These are phyloP conservation scores for Micromesistius poutassou DNA, from an alignment of 2,797 vertebrate genomes.

Conservation along the genomic window DNA sequence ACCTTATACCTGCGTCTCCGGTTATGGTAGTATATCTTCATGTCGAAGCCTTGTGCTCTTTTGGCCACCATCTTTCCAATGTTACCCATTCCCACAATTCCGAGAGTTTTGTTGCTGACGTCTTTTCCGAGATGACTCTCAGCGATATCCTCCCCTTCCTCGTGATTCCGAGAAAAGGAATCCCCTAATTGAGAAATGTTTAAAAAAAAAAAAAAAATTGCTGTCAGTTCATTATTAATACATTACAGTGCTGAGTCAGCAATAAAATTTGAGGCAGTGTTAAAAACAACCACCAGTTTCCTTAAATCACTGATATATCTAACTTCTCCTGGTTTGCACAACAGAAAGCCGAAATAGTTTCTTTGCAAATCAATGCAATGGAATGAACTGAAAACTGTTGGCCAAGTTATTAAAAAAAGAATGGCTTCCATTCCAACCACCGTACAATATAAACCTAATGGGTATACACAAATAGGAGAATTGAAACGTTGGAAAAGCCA, in stretches of 20 bases:
- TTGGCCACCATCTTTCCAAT: constrained; percentile 77
- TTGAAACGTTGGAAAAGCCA: neutral
- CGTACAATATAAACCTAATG: neutral
- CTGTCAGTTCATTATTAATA: neutral
- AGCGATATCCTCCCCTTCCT: constrained; percentile 47
- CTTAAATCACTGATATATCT: neutral
- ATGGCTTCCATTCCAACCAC: neutral
- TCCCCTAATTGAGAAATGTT: constrained; percentile 53
- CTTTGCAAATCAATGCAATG: neutral
- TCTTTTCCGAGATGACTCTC: constrained; percentile 61
- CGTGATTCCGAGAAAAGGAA: constrained; percentile 57
- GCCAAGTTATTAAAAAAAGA: neutral
- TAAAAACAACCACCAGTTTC: neutral
- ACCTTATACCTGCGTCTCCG: constrained; percentile 68
- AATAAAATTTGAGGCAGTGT: neutral
- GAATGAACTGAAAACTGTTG: neutral
- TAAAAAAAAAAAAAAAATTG: neutral
- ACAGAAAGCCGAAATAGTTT: neutral
- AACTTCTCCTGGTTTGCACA: neutral
- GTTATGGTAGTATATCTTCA: constrained; percentile 81
- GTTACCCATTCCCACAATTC: constrained; percentile 78
- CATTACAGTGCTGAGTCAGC: neutral
- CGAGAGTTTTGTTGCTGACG: constrained; percentile 73
- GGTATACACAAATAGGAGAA: too few species aligned
- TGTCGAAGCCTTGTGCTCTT: constrained; percentile 76